phyloP scores from a whole-genome alignment of 1,140 invertebrate genomes.

The Periplaneta americana region DNA sequence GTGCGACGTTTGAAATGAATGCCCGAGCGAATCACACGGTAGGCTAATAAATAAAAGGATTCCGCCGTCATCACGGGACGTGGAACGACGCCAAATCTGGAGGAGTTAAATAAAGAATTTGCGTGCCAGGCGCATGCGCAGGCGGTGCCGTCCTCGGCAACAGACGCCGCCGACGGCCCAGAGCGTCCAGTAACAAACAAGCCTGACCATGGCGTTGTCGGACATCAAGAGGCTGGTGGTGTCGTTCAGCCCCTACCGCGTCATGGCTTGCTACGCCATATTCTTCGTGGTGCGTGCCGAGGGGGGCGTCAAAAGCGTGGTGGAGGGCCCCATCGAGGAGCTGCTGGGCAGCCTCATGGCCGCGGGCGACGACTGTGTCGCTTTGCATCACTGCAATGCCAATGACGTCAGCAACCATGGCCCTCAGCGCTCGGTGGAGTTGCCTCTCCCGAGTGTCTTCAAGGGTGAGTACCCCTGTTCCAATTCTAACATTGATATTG shows the following conservation, averaged over 20 bases:
- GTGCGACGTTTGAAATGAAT: too few relatives aligned
- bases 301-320: neutral
- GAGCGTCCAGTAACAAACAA: too few relatives aligned
- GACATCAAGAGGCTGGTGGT: neutral
- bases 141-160: too few relatives aligned
- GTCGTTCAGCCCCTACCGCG: neutral
- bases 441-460: neutral
- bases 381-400: neutral
- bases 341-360: neutral
- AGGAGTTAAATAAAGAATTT: too few relatives aligned
- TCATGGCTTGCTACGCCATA: conserved; percentile 1
- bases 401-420: neutral
- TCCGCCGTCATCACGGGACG: too few relatives aligned
- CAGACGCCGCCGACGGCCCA: too few relatives aligned
- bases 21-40: too few relatives aligned
- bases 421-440: neutral
- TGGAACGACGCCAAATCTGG: too few relatives aligned
- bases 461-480: neutral
- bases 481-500: too few relatives aligned
- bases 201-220: neutral
- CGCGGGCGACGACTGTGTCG: neutral
- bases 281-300: neutral
- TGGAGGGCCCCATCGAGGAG: neutral
- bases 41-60: too few relatives aligned
- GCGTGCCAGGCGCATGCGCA: too few relatives aligned